Conservation (phyloP, 2,797 vertebrate species). For the Crenichthys baileyi region DNA sequence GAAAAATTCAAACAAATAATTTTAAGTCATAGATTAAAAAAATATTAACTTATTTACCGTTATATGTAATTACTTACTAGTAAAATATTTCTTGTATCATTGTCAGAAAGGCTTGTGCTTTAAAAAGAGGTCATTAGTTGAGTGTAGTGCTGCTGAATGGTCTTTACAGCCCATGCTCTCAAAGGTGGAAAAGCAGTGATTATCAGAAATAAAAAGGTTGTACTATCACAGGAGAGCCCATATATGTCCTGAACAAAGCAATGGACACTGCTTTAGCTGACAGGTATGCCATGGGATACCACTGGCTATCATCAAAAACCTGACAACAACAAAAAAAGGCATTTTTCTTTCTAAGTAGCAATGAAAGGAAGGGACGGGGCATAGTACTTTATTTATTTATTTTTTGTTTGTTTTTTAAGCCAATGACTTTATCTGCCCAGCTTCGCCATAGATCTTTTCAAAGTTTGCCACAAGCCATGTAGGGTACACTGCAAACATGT, state of each 20-base stretch:
- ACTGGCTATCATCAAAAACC: slow-evolving; percentile 24
- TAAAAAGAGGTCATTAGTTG: slow-evolving; percentile 25
- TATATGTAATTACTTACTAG: slow-evolving; percentile 6
- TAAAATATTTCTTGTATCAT: neutral
- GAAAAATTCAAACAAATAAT: neutral
- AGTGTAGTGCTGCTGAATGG: slow-evolving; percentile 34
- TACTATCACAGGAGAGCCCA: slow-evolving; percentile 44
- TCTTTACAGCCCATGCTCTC: slow-evolving; percentile 49
- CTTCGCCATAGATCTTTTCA: neutral
- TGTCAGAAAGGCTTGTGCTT: neutral
- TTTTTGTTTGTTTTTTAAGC: neutral
- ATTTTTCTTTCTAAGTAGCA: neutral
- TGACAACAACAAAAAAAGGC: slow-evolving; percentile 13
- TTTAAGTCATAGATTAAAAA: neutral
- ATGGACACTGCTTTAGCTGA: slow-evolving; percentile 44
- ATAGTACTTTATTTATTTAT: neutral
- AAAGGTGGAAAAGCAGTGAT: slow-evolving; percentile 64
- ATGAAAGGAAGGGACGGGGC: neutral
- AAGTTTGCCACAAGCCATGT: neutral
- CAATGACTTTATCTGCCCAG: neutral
- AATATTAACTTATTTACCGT: neutral
- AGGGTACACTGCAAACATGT: neutral
- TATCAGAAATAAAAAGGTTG: slow-evolving; percentile 62
- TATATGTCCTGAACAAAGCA: slow-evolving; percentile 52
- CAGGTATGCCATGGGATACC: slow-evolving; percentile 39